Evolutionary conservation across 2,113 vertebrate species (phyloP).

Genomic region (Cynocephalus volans): DNA sequence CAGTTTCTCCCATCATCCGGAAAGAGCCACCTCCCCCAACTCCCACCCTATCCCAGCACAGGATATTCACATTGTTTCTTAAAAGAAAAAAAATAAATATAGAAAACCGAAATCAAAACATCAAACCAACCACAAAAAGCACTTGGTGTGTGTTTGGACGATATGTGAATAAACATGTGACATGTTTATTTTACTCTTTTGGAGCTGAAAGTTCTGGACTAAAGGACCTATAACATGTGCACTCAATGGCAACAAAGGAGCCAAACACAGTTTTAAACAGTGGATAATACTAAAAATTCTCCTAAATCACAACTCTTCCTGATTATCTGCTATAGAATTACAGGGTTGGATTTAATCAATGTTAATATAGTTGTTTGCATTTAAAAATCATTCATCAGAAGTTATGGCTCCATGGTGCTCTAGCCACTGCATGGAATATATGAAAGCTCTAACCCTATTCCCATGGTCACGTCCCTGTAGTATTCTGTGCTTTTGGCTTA

Average conservation of each 20-base stretch:
- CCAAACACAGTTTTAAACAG: not conserved
- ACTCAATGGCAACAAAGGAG: not conserved
- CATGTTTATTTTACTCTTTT: conserved; percentile 67
- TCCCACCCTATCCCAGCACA: conserved; percentile 61
- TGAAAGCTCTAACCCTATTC: not conserved
- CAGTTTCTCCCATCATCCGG: conserved; percentile 50
- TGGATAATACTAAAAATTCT: not conserved
- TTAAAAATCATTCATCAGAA: not conserved
- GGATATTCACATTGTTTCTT: conserved; percentile 79
- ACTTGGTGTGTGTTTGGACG: conserved; percentile 70
- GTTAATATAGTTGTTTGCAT: not conserved
- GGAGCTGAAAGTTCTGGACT: conserved; percentile 41
- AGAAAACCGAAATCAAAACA: conserved; percentile 75
- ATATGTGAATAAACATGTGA: conserved; percentile 67
- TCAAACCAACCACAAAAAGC: conserved; percentile 76
- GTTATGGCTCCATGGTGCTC: not conserved
- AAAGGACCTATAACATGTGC: not conserved
- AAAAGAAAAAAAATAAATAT: conserved; percentile 81
- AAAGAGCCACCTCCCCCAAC: conserved; percentile 18
- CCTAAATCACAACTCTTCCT: not conserved
- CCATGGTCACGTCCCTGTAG: conserved; percentile 50
- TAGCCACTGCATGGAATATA: not conserved
- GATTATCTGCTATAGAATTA: not conserved
- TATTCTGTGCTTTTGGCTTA: conserved; percentile 54
- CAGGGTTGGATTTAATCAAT: not conserved